Evolutionary conservation across 2,113 vertebrate species (phyloP).

Genomic region (Burhinus oedicnemus): DNA sequence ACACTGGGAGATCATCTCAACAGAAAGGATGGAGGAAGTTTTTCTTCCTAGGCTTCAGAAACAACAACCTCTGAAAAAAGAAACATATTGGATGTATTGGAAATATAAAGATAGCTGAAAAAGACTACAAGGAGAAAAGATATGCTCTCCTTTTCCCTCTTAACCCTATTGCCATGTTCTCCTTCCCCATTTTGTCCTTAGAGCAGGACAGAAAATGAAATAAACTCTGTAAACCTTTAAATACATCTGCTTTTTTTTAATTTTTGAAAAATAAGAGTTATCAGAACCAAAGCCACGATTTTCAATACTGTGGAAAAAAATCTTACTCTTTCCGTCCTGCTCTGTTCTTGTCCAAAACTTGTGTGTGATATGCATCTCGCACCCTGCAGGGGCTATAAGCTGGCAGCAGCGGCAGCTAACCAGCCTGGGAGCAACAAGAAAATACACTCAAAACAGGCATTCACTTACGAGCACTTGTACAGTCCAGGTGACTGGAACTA

Average conservation of each 20-base stretch:
- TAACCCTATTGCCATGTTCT: background rate
- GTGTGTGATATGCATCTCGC: background rate
- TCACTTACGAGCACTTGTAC: background rate
- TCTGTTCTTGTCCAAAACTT: background rate
- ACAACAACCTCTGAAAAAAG: background rate
- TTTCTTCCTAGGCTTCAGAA: background rate
- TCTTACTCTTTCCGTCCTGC: rapidly evolving
- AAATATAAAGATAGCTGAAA: background rate
- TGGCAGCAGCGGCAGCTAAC: background rate
- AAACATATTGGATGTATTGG: background rate
- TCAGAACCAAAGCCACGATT: background rate
- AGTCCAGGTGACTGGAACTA: background rate
- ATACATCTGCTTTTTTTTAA: background rate
- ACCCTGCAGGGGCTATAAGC: too few relatives aligned
- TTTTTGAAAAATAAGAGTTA: background rate
- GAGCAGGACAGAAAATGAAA: background rate
- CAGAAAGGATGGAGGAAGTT: background rate
- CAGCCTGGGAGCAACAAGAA: background rate
- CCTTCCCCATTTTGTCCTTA: background rate
- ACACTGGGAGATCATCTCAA: background rate
- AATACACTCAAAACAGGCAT: background rate
- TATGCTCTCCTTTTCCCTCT: background rate
- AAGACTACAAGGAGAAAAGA: background rate
- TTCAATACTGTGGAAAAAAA: background rate
- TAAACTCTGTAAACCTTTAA: background rate